Conservation (phyloP, 1,140 invertebrate genomes). For the Portunus trituberculatus region DNA sequence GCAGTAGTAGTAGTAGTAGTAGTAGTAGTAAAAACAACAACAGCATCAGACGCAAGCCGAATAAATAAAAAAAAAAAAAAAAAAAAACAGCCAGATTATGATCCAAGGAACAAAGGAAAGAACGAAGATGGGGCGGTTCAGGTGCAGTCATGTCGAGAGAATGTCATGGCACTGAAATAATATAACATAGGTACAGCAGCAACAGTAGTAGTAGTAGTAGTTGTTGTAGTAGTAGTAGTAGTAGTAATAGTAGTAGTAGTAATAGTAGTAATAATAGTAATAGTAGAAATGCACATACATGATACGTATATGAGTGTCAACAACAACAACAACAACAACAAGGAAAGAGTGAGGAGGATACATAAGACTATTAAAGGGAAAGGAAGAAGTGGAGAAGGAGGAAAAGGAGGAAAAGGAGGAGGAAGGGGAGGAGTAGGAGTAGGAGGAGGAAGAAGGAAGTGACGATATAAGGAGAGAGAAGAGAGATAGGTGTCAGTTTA, state of each 20-base stretch:
- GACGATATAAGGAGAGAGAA: too few species aligned
- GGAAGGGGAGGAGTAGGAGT: background rate
- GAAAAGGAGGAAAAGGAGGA: background rate
- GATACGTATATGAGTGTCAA: background rate
- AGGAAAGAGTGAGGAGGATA: background rate
- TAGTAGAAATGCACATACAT: background rate
- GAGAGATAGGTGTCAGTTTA: too few species aligned
- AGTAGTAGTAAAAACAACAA: too few species aligned
- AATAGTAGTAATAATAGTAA: background rate
- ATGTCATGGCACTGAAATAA: too few species aligned
- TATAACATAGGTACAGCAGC: too few species aligned
- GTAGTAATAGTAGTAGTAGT: background rate
- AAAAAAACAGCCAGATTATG: too few species aligned
- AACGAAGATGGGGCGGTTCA: too few species aligned
- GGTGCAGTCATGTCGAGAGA: too few species aligned
- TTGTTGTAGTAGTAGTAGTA: background rate
- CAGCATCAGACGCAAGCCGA: too few species aligned
- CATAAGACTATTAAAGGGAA: background rate
- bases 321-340: background rate
- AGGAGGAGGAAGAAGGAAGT: background rate
- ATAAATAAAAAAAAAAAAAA: too few species aligned
- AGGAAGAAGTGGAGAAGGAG: background rate
- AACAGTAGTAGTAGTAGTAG: background rate
- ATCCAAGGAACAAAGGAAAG: too few species aligned
- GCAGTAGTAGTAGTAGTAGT: background rate